Percentiles rank a stretch among this genome's conserved stretches.
Evolutionary conservation across 92 coral and sea anemone species (phyloP).

Genomic region (Parazoanthus atlanticus): DNA sequence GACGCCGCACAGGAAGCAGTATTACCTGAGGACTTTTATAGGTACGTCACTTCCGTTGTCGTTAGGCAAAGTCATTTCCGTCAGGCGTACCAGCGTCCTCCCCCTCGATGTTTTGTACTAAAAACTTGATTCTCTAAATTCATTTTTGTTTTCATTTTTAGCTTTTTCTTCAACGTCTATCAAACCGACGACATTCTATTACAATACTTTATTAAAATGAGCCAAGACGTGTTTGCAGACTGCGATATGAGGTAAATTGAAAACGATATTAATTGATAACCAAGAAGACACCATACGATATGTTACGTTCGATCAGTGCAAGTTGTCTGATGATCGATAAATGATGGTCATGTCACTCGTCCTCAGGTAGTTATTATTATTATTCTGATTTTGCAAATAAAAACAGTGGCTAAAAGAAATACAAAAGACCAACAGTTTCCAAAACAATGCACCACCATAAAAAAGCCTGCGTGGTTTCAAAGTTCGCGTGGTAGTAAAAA

Average conservation of each 20-base stretch:
- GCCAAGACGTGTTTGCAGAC: slow-evolving; percentile 69
- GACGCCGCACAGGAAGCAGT: slow-evolving; percentile 52
- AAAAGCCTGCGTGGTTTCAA: too few relatives aligned
- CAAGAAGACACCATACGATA: background rate
- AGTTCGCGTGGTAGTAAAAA: too few relatives aligned
- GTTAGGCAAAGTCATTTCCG: background rate
- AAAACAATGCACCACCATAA: too few relatives aligned
- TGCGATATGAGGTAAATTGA: slow-evolving; percentile 74
- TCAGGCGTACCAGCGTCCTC: background rate
- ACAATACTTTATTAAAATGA: slow-evolving; percentile 76
- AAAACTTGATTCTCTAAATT: background rate
- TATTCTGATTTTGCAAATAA: too few relatives aligned
- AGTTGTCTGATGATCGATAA: too few relatives aligned
- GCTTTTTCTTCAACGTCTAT: slow-evolving; percentile 82
- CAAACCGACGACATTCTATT: slow-evolving; percentile 72
- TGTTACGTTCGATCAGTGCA: background rate
- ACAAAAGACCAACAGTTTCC: too few relatives aligned
- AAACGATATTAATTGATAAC: too few relatives aligned
- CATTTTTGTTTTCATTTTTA: slow-evolving; percentile 36
- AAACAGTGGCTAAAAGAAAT: too few relatives aligned
- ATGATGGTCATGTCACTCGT: too few relatives aligned
- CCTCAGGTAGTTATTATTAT: too few relatives aligned
- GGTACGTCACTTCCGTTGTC: slow-evolving; percentile 48
- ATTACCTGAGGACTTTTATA: slow-evolving; percentile 84
- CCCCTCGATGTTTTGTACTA: background rate